Evolutionary conservation across 2,888 invertebrate species (phyloP).

Genomic region (Phlogophora meticulosa): DNA sequence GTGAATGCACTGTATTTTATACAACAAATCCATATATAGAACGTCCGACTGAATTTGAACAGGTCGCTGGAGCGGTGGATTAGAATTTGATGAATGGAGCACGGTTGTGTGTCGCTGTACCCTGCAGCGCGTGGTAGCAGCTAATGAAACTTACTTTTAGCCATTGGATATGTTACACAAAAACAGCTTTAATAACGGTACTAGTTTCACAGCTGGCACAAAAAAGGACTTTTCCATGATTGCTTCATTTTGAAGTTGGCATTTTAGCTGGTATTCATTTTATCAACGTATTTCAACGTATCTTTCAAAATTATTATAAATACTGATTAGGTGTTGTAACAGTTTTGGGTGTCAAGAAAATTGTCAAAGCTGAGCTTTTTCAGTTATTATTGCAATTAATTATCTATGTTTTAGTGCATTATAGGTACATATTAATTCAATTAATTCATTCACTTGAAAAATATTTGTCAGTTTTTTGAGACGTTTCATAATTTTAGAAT

Average conservation of each 20-base stretch:
- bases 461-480: too few relatives aligned
- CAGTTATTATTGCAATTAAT: too few relatives aligned
- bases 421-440: too few relatives aligned
- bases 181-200: neutral
- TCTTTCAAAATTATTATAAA: too few relatives aligned
- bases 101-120: conserved; percentile 31
- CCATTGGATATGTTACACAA: neutral
- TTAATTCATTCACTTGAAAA: too few relatives aligned
- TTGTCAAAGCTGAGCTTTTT: too few relatives aligned
- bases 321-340: too few relatives aligned
- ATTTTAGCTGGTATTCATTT: too few relatives aligned
- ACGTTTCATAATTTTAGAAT: neutral
- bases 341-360: too few relatives aligned
- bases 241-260: neutral
- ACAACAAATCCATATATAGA: conserved; percentile 51
- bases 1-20: conserved; percentile 68
- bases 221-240: neutral
- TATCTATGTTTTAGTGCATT: too few relatives aligned
- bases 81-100: conserved; percentile 60
- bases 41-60: conserved; percentile 37
- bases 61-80: conserved; percentile 44
- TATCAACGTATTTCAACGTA: too few relatives aligned
- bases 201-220: neutral
- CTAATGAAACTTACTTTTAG: conserved; percentile 26
- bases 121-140: conserved; percentile 1